Evolutionary conservation across 2,797 vertebrate species (phyloP), one percentile per base, ranked within the genome.

Genomic region (Eremophila alpestris): DNA sequence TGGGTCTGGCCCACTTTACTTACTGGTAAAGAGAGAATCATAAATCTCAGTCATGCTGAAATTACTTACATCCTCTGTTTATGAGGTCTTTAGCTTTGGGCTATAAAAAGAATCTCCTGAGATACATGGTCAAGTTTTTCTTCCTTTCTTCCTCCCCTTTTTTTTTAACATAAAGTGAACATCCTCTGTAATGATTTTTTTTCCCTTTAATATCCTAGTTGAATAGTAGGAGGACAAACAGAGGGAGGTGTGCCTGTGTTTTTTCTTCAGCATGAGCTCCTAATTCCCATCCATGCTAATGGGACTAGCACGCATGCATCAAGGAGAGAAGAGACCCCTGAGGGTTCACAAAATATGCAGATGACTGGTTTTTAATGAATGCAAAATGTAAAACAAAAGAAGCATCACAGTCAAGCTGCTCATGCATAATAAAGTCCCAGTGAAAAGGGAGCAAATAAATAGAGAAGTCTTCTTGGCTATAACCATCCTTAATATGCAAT

Each of bases 321-420:
- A 97, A 95, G 92, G 96, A 97, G 96, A 97, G 97, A 97, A 91
- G 84, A 98, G 97, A 97, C 97, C 97, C 97, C 97, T 83, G 96
- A 87, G 95, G 97, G 96, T 97, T 97, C 96, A 96, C 97, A 98
- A 98, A 98, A 98, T 97, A 98, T 98, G 97, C 97, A 98, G 98
- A 98, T 98, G 97, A 98, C 97, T 98, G 97, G 97, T 98, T 98
- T 98, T 98, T 98, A 98, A 98, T 95, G 97, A 98, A 98, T 98
- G 98, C 97, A 98, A 98, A 98, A 97, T 97, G 97, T 97, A 98
- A 98, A 97, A 98, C 98, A 98, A 98, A 98, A 98, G 97, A 97
- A 97, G 96, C 95, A 95, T 96, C 94, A 63, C 93, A 95, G 97
- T 97, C 97, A 95, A 97, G 96, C 96, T 97, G 97, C 97, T 97